These are phyloP conservation scores for Stenchaetothrips biformis DNA, from an alignment of 2,888 invertebrate species.

Conservation along the genomic window DNA sequence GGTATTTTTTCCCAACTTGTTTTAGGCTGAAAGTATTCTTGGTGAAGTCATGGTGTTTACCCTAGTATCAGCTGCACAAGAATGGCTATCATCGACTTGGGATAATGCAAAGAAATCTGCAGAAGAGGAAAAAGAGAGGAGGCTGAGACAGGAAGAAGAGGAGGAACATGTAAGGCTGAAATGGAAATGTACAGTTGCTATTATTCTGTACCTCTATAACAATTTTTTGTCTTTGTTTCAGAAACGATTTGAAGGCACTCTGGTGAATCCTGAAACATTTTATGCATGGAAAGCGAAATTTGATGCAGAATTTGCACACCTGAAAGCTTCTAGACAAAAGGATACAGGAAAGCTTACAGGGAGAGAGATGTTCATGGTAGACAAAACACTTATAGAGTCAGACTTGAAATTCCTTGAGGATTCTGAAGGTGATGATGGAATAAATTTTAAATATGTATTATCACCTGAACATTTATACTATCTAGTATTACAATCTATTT, in stretches of 20 bases:
- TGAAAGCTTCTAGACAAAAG: constrained; percentile 58
- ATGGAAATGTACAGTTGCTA: constrained; percentile 27
- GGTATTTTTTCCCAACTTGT: constrained; percentile 34
- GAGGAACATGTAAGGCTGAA: constrained; percentile 55
- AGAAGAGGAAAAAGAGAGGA: constrained; percentile 65
- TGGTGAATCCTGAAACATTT: constrained; percentile 93
- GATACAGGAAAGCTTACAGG: constrained; percentile 80
- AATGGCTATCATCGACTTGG: constrained; percentile 84
- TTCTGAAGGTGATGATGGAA: constrained; percentile 33
- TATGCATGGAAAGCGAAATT: constrained; percentile 89
- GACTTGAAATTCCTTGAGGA: constrained; percentile 94
- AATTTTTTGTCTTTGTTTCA: constrained; percentile 45
- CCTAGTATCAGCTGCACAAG: constrained; percentile 85
- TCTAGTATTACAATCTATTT: neutral
- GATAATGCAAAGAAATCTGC: constrained; percentile 67
- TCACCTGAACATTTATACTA: neutral
- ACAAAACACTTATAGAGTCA: constrained; percentile 89
- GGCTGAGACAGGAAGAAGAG: constrained; percentile 73
- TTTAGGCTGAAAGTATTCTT: constrained; percentile 77
- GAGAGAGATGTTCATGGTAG: constrained; percentile 88
- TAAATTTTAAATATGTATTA: neutral
- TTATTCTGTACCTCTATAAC: constrained; percentile 23
- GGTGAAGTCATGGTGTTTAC: constrained; percentile 99
- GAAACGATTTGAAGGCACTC: constrained; percentile 93
- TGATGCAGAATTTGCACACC: constrained; percentile 75